These are phyloP conservation scores for Ptilodon capucinus DNA, from an alignment of 2,888 invertebrate species.

Conservation along the genomic window DNA sequence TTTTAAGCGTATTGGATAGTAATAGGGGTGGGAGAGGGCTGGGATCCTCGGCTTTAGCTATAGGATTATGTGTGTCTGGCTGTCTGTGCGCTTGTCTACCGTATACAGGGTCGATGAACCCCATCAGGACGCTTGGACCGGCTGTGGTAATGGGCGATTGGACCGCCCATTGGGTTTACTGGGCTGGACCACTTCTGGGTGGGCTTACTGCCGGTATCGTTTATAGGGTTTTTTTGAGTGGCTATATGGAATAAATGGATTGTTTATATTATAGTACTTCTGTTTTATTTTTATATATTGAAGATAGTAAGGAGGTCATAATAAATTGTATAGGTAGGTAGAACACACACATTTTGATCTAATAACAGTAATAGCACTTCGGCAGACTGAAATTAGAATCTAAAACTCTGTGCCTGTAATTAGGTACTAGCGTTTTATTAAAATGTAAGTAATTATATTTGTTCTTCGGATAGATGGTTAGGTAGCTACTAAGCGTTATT, in stretches of 20 bases:
- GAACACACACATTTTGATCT: too few species aligned
- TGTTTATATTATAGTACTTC: background rate
- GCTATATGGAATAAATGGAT: slow-evolving; percentile 2
- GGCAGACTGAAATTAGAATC: too few species aligned
- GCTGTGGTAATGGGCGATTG: slow-evolving; percentile 34
- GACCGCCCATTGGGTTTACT: slow-evolving; percentile 36
- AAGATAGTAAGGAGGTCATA: background rate
- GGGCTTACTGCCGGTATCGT: slow-evolving; percentile 34
- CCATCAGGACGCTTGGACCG: slow-evolving; percentile 32
- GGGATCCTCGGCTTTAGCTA: slow-evolving; percentile 38
- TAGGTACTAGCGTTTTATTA: too few species aligned
- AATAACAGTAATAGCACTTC: too few species aligned
- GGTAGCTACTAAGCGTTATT: too few species aligned
- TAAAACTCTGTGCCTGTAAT: too few species aligned
- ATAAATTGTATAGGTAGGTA: too few species aligned
- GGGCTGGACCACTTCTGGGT: slow-evolving; percentile 35
- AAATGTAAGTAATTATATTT: too few species aligned
- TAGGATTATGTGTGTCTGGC: slow-evolving; percentile 37
- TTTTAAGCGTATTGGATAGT: slow-evolving; percentile 31
- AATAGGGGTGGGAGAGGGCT: slow-evolving; percentile 33
- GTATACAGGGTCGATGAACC: slow-evolving; percentile 39
- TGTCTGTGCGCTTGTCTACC: slow-evolving; percentile 32
- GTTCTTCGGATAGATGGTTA: too few species aligned
- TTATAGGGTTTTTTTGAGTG: slow-evolving; percentile 28
- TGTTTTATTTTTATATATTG: too few species aligned